Evolutionary conservation across 2,888 invertebrate species (phyloP), one percentile per base, ranked within the genome.

Genomic region (Nineta flava): DNA sequence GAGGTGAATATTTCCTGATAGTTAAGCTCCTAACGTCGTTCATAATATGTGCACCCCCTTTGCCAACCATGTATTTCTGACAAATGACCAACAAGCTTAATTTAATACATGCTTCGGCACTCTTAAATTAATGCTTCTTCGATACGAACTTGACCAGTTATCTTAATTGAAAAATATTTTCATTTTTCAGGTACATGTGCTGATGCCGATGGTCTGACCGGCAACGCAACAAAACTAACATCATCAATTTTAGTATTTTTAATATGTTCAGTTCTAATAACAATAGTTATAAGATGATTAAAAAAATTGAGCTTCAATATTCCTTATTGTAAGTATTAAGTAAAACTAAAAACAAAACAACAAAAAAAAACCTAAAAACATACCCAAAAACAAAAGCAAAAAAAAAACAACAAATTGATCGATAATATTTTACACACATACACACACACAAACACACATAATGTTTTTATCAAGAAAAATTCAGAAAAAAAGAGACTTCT

Each of bases 211-310:
- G 55, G 57, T 42, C 51, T 52, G 40, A 60, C 53, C 50, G 52
- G 53, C 42, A 59, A 52, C 51, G 55, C 59, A n/a, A 55, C 57
- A 42, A 55, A 55, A 32, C 51, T 61, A 31, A 12, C 59, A 43
- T 51, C 61, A 19, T 60, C 62, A 4, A 57, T 59, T n/a, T 26
- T 60, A 21, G 47, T 60, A 26, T 53, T 61, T 48, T 53, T 60
- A 50, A 51, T 59, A 16, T 52, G 59, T 19, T 56, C 58, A 21
- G 17, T 59, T 32, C 46, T 56, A 19, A 57, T 56, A 10, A 55
- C 58, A 51, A 52, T 60, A 43, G 55, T 58, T 55, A 46, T 61
- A 54, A 62, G 62, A 61, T 62, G 62, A 62, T 62, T 61, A 62
- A 62, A 55, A 57, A 57, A 55, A 54, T 52, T 54, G 26, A 45